phyloP scores from a whole-genome alignment of 2,797 vertebrate species.

The Channallabes apus region DNA sequence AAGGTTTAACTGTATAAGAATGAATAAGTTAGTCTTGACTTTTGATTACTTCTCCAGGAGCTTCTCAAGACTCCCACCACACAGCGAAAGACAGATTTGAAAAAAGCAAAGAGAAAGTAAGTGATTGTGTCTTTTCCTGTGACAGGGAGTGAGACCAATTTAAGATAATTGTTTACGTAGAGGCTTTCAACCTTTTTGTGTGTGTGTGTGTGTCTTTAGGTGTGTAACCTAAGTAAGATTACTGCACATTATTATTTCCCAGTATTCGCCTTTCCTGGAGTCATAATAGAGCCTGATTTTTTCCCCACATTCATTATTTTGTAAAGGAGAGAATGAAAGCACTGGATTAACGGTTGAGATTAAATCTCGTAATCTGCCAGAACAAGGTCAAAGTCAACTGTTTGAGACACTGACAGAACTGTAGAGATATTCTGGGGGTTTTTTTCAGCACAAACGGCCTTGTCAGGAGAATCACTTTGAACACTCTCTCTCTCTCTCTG shows the following conservation, averaged over 20 bases:
- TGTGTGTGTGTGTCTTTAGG: not conserved
- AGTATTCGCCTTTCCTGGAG: not conserved
- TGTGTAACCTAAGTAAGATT: not conserved
- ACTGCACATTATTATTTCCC: not conserved
- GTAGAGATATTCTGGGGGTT: not conserved
- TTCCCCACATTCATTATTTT: constrained; percentile 11
- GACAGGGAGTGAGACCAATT: not conserved
- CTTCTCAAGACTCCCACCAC: constrained; percentile 66
- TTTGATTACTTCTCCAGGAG: constrained; percentile 65
- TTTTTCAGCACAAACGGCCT: not conserved
- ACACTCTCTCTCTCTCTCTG: not conserved
- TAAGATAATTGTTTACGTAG: constrained; percentile 23
- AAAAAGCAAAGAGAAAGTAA: constrained; percentile 76
- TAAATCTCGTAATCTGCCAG: constrained; percentile 39
- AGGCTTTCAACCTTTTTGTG: constrained; percentile 12
- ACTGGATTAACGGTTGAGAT: constrained; percentile 50
- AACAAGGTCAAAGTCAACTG: constrained; percentile 27
- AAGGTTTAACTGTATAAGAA: too few species aligned
- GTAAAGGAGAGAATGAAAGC: constrained; percentile 19
- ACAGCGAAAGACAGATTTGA: constrained; percentile 54
- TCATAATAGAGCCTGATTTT: not conserved
- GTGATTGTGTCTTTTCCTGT: constrained; percentile 40
- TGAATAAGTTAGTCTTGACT: constrained; percentile 42
- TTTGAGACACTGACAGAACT: not conserved
- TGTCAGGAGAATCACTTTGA: not conserved